Evolutionary conservation across 1,140 invertebrate species (phyloP).

Genomic region (Euwallacea similis): DNA sequence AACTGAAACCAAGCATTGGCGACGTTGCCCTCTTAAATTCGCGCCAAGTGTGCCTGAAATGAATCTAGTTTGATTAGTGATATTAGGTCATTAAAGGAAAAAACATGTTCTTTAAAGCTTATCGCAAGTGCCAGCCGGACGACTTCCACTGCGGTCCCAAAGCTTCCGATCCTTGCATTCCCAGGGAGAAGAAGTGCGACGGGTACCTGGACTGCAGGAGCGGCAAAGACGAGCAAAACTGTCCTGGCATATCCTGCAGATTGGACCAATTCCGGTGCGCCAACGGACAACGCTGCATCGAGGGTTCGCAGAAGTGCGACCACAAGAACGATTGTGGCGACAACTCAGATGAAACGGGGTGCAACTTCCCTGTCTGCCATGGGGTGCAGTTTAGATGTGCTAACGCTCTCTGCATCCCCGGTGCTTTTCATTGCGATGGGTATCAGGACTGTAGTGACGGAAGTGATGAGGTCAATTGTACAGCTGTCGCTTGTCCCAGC

Average conservation of each 20-base stretch:
- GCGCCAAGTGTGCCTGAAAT: too few relatives aligned
- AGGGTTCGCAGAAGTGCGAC: constrained; percentile 79
- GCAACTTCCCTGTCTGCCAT: constrained; percentile 88
- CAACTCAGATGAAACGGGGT: constrained; percentile 84
- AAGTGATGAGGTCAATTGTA: constrained; percentile 89
- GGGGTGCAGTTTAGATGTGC: constrained; percentile 90
- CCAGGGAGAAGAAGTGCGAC: constrained; percentile 85
- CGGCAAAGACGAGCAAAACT: constrained; percentile 81
- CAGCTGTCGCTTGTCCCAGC: constrained; percentile 83
- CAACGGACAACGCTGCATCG: constrained; percentile 77
- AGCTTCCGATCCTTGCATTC: constrained; percentile 74
- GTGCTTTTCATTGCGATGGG: constrained; percentile 79
- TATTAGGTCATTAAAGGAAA: too few relatives aligned
- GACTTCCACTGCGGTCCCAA: constrained; percentile 76
- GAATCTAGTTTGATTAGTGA: too few relatives aligned
- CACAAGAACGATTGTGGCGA: constrained; percentile 88
- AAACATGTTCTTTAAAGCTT: constrained; percentile 61
- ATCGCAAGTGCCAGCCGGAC: constrained; percentile 79
- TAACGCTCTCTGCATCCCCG: constrained; percentile 90
- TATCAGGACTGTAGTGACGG: constrained; percentile 84
- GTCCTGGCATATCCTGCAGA: constrained; percentile 71
- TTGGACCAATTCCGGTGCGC: constrained; percentile 89
- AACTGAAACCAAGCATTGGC: too few relatives aligned
- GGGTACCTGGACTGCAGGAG: constrained; percentile 88
- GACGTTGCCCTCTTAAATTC: too few relatives aligned